Conservation (phyloP, 92 coral and sea anemone genomes). For the Phenganax subtilis region DNA sequence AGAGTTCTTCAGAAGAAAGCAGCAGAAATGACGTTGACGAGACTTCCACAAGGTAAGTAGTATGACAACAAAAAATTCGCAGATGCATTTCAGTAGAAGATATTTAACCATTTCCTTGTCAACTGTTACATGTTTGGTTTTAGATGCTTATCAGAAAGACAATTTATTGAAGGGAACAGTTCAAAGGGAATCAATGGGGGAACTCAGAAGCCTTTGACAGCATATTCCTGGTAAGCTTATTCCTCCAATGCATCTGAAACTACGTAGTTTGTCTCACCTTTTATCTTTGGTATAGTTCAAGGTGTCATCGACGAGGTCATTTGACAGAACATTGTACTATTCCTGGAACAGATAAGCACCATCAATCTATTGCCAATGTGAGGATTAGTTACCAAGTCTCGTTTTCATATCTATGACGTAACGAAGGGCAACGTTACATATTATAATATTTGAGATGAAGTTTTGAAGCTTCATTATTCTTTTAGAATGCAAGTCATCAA, state of each 20-base stretch:
- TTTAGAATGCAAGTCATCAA: slow-evolving; percentile 1
- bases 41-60: background rate
- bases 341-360: background rate
- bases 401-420: too few species aligned
- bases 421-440: background rate
- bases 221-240: slow-evolving; percentile 62
- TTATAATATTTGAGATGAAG: too few species aligned
- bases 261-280: background rate
- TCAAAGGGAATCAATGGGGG: background rate
- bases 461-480: background rate
- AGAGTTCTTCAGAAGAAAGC: slow-evolving; percentile 13
- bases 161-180: background rate
- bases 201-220: slow-evolving; percentile 46
- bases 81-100: too few species aligned
- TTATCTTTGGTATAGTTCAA: slow-evolving; percentile 48
- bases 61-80: background rate
- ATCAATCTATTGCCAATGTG: background rate
- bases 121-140: too few species aligned
- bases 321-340: slow-evolving; percentile 85
- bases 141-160: background rate
- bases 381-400: background rate
- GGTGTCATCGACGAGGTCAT: slow-evolving; percentile 80
- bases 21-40: background rate
- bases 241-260: background rate
- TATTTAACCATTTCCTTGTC: too few species aligned